Evolutionary conservation across 2,113 vertebrate genomes (phyloP), one percentile per base, ranked within the genome.

Genomic region (Aix galericulata): DNA sequence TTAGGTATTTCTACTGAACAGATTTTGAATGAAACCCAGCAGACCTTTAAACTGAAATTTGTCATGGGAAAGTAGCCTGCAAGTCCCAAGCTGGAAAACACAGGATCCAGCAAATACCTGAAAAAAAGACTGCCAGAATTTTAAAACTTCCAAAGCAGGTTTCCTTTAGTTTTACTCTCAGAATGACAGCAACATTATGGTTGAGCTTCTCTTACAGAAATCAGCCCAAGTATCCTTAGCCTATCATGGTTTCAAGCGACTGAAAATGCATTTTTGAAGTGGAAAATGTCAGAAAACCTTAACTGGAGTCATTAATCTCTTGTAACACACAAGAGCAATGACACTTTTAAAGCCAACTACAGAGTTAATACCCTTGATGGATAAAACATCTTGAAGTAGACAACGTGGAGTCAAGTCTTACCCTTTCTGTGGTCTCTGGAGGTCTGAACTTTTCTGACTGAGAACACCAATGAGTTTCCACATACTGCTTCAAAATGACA

Each of bases 401-500:
- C 17, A 79, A 72, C 1, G 3, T 7, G 18, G 90, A 94, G 76
- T 9, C 58, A 74, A 86, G 32, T 34, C 97, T 98, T 95, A 99
- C 99, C 98, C 99, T 98, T 97, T 99, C 99, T 17, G 99, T 99
- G 22, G 99, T 99, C 97, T 99, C 99, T 60, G 99, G 99, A 91
- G 99, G 98, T 78, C 99, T 98, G 90, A 99, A 99, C 90, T 99
- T 99, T 76, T 99, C 99, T 2, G 99, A 99, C n/a, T 99, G 99
- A 66, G 99, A 98, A 91, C 99, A 99, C 99, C 99, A 99, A 96
- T 99, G 99, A 86, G 99, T 99, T 95, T 99, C 99, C 97, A 99
- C 99, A 96, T 99, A 99, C 83, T 99, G 99, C 68, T 99, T 99
- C 95, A 99, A 97, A 92, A 99, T 99, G 91, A 99, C 99, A 1